phyloP scores from a whole-genome alignment of 2,113 vertebrate genomes.

The Dascyllus trimaculatus region DNA sequence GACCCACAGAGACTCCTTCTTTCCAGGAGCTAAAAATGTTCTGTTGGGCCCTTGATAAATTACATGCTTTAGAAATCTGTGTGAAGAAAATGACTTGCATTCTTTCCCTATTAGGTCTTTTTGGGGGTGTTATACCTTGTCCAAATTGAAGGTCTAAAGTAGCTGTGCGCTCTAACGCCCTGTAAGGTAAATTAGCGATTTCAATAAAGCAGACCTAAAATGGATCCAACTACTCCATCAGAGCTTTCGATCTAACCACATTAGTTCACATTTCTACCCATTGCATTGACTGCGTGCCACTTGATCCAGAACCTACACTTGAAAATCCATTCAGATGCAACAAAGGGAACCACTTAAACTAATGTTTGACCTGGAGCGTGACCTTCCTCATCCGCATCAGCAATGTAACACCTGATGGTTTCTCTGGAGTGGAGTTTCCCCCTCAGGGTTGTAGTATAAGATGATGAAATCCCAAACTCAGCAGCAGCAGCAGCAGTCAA shows the following conservation, averaged over 20 bases:
- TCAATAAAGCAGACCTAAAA: no score
- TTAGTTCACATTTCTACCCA: background rate
- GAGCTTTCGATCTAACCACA: background rate
- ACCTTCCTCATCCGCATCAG: background rate
- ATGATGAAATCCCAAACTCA: conserved; percentile 49
- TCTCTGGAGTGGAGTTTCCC: conserved; percentile 40
- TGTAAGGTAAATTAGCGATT: no score
- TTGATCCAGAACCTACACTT: conserved; percentile 9
- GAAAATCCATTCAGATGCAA: background rate
- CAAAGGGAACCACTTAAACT: background rate
- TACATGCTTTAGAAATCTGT: no score
- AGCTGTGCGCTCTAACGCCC: no score
- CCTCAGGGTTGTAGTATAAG: conserved; percentile 17
- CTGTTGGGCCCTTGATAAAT: no score
- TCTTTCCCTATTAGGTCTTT: no score
- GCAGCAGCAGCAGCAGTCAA: background rate
- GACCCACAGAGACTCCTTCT: no score
- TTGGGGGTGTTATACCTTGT: no score
- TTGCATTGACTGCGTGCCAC: background rate
- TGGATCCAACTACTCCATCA: no score
- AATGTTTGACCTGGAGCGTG: conserved; percentile 1
- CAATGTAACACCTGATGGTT: conserved; percentile 29
- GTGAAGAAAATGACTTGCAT: no score
- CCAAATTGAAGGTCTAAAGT: no score
- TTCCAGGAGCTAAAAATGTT: no score